Percentiles rank a stretch among this genome's conserved stretches.
Conservation (phyloP, 2,888 invertebrate genomes). For the Melanophora roralis region DNA sequence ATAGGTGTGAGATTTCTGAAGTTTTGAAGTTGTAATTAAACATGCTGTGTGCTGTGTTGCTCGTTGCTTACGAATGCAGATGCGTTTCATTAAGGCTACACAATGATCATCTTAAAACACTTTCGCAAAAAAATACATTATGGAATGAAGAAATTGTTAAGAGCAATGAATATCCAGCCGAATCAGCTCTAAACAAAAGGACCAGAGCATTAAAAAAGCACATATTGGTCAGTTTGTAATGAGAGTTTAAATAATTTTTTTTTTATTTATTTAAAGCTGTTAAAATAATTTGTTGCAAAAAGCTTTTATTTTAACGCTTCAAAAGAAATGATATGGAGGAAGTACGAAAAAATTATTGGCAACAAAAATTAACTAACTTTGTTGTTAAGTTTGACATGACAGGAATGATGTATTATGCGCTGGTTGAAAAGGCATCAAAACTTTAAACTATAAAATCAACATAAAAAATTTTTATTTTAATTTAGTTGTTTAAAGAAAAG, state of each 20-base stretch:
- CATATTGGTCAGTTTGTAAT: constrained; percentile 37
- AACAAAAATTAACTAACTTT: constrained; percentile 54
- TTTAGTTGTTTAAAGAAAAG: constrained; percentile 42
- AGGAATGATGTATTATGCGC: constrained; percentile 49
- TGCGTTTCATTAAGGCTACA: constrained; percentile 59
- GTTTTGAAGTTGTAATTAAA: constrained; percentile 65
- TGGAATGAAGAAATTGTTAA: not conserved
- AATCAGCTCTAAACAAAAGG: not conserved
- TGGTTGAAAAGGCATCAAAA: constrained; percentile 20
- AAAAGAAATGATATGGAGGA: not conserved
- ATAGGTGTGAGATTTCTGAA: constrained; percentile 67
- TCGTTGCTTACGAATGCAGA: constrained; percentile 52
- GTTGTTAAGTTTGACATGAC: constrained; percentile 59
- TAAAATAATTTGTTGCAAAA: constrained; percentile 62
- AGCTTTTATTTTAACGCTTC: constrained; percentile 56
- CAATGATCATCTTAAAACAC: constrained; percentile 51
- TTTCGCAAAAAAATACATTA: not conserved
- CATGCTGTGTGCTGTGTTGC: constrained; percentile 43
- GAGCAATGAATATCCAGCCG: not conserved
- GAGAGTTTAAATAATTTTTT: constrained; percentile 28
- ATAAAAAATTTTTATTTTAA: constrained; percentile 39
- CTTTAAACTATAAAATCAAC: constrained; percentile 42
- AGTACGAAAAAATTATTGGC: constrained; percentile 7
- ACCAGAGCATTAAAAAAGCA: not conserved
- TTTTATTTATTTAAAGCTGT: not conserved